These are phyloP conservation scores for Gorsachius goisagi DNA, from an alignment of 2,113 vertebrate genomes.

Conservation along the genomic window DNA sequence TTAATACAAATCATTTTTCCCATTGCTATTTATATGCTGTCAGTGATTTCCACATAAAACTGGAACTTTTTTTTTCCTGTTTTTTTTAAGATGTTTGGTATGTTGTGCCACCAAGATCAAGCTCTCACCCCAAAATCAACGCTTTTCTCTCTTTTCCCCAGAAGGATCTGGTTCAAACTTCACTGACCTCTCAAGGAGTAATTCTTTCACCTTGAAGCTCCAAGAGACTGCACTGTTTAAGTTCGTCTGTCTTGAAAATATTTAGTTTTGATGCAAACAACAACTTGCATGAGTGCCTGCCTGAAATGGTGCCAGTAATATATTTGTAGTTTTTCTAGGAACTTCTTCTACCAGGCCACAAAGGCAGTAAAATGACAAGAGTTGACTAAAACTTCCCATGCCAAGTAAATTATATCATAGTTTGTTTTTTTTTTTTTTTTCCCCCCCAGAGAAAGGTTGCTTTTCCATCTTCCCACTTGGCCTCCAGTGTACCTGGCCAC, in stretches of 20 bases:
- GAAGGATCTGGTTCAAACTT: not conserved
- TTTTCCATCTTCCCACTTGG: not conserved
- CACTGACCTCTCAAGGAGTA: not conserved
- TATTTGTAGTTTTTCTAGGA: not conserved
- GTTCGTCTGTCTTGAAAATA: not conserved
- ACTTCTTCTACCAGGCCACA: not conserved
- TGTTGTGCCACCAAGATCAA: not conserved
- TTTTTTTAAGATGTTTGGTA: not conserved
- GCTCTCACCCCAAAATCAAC: not conserved
- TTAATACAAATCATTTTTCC: not conserved
- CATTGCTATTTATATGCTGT: not conserved
- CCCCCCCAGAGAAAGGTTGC: not conserved
- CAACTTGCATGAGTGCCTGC: not conserved
- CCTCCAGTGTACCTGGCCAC: not conserved
- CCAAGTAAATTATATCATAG: not conserved
- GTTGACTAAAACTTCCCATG: not conserved
- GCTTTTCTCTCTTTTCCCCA: not conserved
- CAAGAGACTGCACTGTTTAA: rapidly evolving
- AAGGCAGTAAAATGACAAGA: not conserved
- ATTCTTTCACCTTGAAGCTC: not conserved
- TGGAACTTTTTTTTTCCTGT: not conserved
- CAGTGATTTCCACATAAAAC: not conserved
- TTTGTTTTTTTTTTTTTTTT: too few species aligned
- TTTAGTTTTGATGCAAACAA: not conserved
- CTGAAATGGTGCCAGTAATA: not conserved